Percentiles rank a stretch among this genome's conserved stretches.
phyloP scores from a whole-genome alignment of 2,113 vertebrate genomes.

The Cyprinus carpio region DNA sequence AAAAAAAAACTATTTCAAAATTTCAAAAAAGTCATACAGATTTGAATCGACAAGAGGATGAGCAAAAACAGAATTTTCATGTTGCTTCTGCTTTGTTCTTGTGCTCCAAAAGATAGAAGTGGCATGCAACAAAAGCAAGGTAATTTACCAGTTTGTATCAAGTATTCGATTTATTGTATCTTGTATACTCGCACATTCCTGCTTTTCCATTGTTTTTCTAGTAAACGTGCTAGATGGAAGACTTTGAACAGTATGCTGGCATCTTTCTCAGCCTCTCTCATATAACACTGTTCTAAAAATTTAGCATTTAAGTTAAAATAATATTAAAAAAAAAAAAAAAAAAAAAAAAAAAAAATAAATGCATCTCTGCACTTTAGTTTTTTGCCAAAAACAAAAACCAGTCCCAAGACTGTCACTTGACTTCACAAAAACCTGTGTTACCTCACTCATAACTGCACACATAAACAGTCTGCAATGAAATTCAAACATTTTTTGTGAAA shows the following conservation, averaged over 20 bases:
- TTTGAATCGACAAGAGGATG: neutral
- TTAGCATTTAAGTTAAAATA: neutral
- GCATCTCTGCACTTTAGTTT: neutral
- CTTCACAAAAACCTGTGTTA: neutral
- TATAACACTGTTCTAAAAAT: neutral
- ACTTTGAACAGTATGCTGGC: neutral
- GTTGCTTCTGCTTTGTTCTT: neutral
- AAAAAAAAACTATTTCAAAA: neutral
- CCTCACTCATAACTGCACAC: neutral
- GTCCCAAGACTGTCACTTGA: neutral
- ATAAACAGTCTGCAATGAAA: neutral
- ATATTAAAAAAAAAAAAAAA: too few relatives aligned
- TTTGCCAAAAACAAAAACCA: neutral
- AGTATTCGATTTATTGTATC: neutral
- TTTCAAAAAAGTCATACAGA: neutral
- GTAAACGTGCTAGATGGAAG: neutral
- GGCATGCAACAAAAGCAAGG: neutral
- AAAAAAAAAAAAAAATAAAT: too few relatives aligned
- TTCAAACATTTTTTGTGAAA: neutral
- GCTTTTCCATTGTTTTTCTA: neutral
- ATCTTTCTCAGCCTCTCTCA: neutral
- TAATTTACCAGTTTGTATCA: neutral
- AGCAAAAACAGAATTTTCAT: neutral
- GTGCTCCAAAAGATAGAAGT: neutral
- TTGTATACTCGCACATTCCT: neutral